These are phyloP conservation scores for Argyra leucocephala DNA, from an alignment of 2,888 invertebrate species.

Conservation along the genomic window DNA sequence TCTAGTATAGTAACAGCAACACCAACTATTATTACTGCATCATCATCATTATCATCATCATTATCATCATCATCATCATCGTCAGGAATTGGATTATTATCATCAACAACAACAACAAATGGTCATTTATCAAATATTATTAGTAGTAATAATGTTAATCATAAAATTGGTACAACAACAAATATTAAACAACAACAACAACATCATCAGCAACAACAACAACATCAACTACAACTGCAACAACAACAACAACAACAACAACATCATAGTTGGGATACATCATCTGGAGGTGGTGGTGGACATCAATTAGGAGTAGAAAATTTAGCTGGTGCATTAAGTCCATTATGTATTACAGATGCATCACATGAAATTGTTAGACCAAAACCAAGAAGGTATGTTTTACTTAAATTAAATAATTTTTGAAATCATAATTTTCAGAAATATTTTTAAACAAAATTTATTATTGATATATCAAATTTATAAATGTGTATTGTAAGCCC, in stretches of 20 bases:
- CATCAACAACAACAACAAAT: background rate
- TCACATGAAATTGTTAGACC: conserved; percentile 78
- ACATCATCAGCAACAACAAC: background rate
- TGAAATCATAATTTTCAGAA: too few species aligned
- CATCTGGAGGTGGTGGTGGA: conserved; percentile 41
- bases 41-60: background rate
- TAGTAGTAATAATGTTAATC: background rate
- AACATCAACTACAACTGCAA: background rate
- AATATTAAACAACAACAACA: background rate
- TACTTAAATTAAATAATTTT: too few species aligned
- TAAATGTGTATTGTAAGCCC: too few species aligned
- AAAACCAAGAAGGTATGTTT: conserved; percentile 69
- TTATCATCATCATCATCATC: background rate
- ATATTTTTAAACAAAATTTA: too few species aligned
- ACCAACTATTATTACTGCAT: background rate
- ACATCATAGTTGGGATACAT: background rate
- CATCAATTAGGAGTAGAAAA: conserved; percentile 48
- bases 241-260: background rate
- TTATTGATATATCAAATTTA: too few species aligned
- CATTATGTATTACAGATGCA: conserved; percentile 59
- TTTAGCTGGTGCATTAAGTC: conserved; percentile 53
- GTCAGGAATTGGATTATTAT: background rate
- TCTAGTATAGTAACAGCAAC: background rate
- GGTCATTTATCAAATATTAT: background rate
- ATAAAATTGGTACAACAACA: background rate